phyloP scores from a whole-genome alignment of 2,113 vertebrate genomes.

The Cairina moschata region DNA sequence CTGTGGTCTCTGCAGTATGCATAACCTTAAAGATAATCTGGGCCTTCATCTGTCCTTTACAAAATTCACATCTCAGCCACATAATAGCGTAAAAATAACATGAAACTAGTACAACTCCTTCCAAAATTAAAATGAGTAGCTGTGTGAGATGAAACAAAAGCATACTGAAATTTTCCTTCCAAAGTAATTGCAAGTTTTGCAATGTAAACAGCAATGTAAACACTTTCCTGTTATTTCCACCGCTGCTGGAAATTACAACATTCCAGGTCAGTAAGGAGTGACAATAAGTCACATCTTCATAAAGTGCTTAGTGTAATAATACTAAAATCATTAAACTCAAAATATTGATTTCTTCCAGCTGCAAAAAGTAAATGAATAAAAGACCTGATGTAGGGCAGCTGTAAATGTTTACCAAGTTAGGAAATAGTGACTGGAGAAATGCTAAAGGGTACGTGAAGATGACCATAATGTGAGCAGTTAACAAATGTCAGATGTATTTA shows the following conservation, averaged over 20 bases:
- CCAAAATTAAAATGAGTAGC: neutral
- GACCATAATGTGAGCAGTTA: neutral
- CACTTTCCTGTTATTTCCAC: neutral
- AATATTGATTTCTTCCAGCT: neutral
- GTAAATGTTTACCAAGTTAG: neutral
- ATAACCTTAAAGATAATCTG: rapidly evolving
- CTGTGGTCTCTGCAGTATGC: rapidly evolving
- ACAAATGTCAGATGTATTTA: neutral
- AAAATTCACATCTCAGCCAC: neutral
- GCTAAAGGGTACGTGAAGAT: rapidly evolving
- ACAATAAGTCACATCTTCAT: neutral
- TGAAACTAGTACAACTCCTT: neutral
- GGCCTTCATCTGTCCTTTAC: too few species aligned
- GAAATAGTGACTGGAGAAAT: neutral
- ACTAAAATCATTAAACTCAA: too few species aligned
- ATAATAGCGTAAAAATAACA: neutral
- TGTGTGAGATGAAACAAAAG: neutral
- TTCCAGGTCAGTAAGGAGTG: neutral
- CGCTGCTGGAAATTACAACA: neutral
- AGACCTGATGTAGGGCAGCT: neutral
- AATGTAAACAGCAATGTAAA: too few species aligned
- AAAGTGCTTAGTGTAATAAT: too few species aligned
- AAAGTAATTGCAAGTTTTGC: neutral
- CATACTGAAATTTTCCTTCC: neutral
- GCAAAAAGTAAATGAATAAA: too few species aligned